Evolutionary conservation across 2,113 vertebrate genomes (phyloP), one percentile per base, ranked within the genome.

Genomic region (Aegithalos caudatus): DNA sequence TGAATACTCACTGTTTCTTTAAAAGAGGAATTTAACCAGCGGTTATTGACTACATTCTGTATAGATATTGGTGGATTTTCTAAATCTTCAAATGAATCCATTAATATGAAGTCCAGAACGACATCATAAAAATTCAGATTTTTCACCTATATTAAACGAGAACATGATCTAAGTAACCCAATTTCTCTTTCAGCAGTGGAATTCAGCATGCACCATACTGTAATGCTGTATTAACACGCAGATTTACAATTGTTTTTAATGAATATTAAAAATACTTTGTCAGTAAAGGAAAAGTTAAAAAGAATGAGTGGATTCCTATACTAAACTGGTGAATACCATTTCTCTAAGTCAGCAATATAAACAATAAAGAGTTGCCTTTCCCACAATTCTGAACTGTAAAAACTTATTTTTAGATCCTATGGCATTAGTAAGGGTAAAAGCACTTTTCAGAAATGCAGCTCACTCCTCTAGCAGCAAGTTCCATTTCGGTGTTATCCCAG

Each of bases 71-170:
- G 99, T 20, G 99, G 99, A 96, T 99, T 99, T 97, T 99, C 99
- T 95, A 99, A 98, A 97, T 99, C 99, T 98, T 99, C 99, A 91
- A 99, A 99, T 4, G 99, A 99, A 96, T 99, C 99, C 99, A 99
- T 99, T 70, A 99, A 97, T 97, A 99, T 99, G 91, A 99, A 99
- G 97, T 99, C 99, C 97, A 99, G 98, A 91, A 99, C 99, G 18
- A 99, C 98, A 92, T 99, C 99, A 87, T 99, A 99, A 97, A 99
- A 99, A 97, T 99, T 99, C 50, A 99, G 74, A 95, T 99, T 98
- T 96, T 98, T 99, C 70, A 99, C 99, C 99, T 99, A 61, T 31
- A 93, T 89, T 81, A 96, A 95, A 96, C 79, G 53, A 96, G 66
- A 97, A 86, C 56, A 89, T 6, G 31, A 88, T 42, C 37, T 87